Percentiles rank a stretch among this genome's conserved stretches.
Evolutionary conservation across 2,888 invertebrate species (phyloP).

Genomic region (Dinocampus coccinellae): DNA sequence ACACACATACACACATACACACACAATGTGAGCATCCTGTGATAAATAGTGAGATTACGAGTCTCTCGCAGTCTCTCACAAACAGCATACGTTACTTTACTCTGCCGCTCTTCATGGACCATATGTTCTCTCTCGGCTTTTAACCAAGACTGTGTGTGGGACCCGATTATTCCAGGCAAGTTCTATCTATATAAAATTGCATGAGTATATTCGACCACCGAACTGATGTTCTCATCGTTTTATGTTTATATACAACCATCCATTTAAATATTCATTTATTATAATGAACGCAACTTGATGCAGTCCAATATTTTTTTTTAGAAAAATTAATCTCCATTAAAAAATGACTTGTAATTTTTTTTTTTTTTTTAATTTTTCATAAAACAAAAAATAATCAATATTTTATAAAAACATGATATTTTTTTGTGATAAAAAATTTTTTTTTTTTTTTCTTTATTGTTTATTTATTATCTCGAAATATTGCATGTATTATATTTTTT

Average conservation of each 20-base stretch:
- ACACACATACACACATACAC: no score
- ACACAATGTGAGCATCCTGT: slow-evolving; percentile 61
- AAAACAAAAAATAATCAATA: neutral
- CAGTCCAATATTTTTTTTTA: neutral
- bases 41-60: slow-evolving; percentile 67
- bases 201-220: slow-evolving; percentile 6
- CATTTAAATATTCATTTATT: slow-evolving; percentile 35
- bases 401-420: neutral
- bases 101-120: slow-evolving; percentile 55
- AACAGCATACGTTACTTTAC: slow-evolving; percentile 54
- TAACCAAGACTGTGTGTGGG: slow-evolving; percentile 59
- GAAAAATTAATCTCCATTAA: neutral
- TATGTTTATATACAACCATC: neutral
- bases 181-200: slow-evolving; percentile 7
- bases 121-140: slow-evolving; percentile 57
- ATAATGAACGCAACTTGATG: slow-evolving; percentile 14
- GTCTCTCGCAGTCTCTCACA: slow-evolving; percentile 50
- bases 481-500: no score
- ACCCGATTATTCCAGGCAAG: slow-evolving; percentile 44
- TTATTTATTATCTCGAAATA: no score
- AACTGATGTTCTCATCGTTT: slow-evolving; percentile 5
- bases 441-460: no score
- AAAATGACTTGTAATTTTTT: neutral
- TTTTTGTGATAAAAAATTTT: neutral
- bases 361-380: no score